phyloP scores from a whole-genome alignment of 1,140 invertebrate genomes.

The Drosophila punjabiensis region DNA sequence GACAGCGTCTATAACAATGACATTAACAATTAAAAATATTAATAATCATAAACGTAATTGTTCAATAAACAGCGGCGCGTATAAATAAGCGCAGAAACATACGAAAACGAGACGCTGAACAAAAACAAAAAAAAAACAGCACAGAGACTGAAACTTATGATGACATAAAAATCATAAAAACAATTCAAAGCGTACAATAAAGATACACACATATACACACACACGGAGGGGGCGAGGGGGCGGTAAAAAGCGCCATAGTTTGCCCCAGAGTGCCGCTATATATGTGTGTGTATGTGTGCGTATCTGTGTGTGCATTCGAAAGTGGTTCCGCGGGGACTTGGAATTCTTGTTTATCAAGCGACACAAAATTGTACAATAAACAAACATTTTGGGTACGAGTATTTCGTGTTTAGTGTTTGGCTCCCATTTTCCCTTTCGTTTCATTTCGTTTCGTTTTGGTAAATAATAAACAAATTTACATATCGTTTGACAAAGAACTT shows the following conservation, averaged over 20 bases:
- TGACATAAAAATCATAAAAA: slow-evolving; percentile 84
- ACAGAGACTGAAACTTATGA: slow-evolving; percentile 76
- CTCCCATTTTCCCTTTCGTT: slow-evolving; percentile 48
- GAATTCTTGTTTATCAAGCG: slow-evolving; percentile 74
- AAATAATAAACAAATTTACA: slow-evolving; percentile 83
- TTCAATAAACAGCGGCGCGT: slow-evolving; percentile 76
- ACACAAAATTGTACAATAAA: slow-evolving; percentile 81
- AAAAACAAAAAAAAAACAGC: slow-evolving; percentile 55
- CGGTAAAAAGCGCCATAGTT: slow-evolving; percentile 64
- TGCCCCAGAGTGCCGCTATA: slow-evolving; percentile 23
- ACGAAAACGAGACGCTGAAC: slow-evolving; percentile 65
- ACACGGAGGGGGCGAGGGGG: slow-evolving; percentile 6
- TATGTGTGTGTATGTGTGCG: slow-evolving; percentile 29
- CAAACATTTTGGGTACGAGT: slow-evolving; percentile 71
- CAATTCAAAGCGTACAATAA: slow-evolving; percentile 82
- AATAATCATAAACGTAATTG: slow-evolving; percentile 83
- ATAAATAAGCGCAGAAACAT: slow-evolving; percentile 75
- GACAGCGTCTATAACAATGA: slow-evolving; percentile 73
- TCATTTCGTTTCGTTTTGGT: slow-evolving; percentile 50
- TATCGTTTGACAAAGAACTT: slow-evolving; percentile 75
- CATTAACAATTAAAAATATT: slow-evolving; percentile 83
- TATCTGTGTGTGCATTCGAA: slow-evolving; percentile 55
- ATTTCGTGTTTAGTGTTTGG: slow-evolving; percentile 60
- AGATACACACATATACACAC: slow-evolving; percentile 60
- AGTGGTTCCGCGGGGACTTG: slow-evolving; percentile 68